Percentiles rank a stretch among this genome's conserved stretches.
These are phyloP conservation scores for Branchellion lobata DNA, from an alignment of 2,888 invertebrate species.

Conservation along the genomic window DNA sequence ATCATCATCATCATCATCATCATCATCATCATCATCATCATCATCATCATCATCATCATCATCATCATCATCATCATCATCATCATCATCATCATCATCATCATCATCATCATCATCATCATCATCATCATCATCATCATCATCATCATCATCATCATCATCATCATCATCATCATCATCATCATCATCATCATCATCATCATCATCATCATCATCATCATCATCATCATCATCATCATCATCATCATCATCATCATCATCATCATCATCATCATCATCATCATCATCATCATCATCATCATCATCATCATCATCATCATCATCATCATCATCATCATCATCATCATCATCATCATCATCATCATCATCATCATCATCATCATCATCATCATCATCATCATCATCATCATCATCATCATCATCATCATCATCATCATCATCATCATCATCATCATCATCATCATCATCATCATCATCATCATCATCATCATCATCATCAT, in stretches of 20 bases:
- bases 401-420: conserved; percentile 38
- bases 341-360: conserved; percentile 42
- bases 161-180: conserved; percentile 28
- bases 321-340: conserved; percentile 43
- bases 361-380: conserved; percentile 44
- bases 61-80: conserved; percentile 41
- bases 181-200: conserved; percentile 22
- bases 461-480: conserved; percentile 48
- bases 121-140: conserved; percentile 24
- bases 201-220: background rate
- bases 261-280: conserved; percentile 51
- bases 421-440: background rate
- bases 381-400: conserved; percentile 46
- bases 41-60: conserved; percentile 47
- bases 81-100: conserved; percentile 43
- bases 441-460: conserved; percentile 24
- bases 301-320: conserved; percentile 40
- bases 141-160: conserved; percentile 42
- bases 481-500: conserved; percentile 16
- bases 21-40: conserved; percentile 45
- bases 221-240: conserved; percentile 26
- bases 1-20: conserved; percentile 48
- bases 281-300: conserved; percentile 50
- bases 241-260: conserved; percentile 50
- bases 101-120: conserved; percentile 40